Evolutionary conservation across 2,888 invertebrate genomes (phyloP), one percentile per base, ranked within the genome.

Genomic region (Sesamia inferens): DNA sequence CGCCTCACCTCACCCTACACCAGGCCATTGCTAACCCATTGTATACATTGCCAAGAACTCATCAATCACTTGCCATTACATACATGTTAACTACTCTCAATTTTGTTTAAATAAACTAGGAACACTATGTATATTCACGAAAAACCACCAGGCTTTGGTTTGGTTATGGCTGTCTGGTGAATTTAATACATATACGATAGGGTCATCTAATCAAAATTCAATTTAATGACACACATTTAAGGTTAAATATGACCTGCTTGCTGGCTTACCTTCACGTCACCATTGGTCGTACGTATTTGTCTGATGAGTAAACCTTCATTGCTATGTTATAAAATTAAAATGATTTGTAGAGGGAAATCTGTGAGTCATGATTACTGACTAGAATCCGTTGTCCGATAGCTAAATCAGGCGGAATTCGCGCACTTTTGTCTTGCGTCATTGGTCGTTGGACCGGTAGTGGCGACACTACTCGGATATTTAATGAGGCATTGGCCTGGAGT

Each of bases 341-440:
- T 88, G 81, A 88, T 83, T 87, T 85, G 83, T 88, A 89, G 88
- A 89, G 91, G 89, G 91, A 92, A 93, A 90, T 90, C 84, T 82
- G 89, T 95, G 95, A 94, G 88, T 95, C 95, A 95, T 89, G 82
- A 87, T 80, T 82, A 74, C 55, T 89, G 83, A 88, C 82, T 85
- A 74, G 83, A 80, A 79, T 80, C 67, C 65, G 82, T 74, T 85
- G 82, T 76, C 87, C 82, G 85, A 87, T 87, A 89, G 79, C 84
- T 88, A 87, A 86, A 88, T 89, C 91, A 89, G 89, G 85, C 88
- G 83, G 87, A 90, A 93, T 95, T 95, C 95, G 95, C 95, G 95
- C 95, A 95, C 90, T 95, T 95, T 95, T 94, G 88, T 87, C 88
- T 91, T 92, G 87, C 92, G 92, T 92, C 92, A 94, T 90, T 92